phyloP scores from a whole-genome alignment of 2,113 vertebrate genomes.

The Anguilla rostrata region DNA sequence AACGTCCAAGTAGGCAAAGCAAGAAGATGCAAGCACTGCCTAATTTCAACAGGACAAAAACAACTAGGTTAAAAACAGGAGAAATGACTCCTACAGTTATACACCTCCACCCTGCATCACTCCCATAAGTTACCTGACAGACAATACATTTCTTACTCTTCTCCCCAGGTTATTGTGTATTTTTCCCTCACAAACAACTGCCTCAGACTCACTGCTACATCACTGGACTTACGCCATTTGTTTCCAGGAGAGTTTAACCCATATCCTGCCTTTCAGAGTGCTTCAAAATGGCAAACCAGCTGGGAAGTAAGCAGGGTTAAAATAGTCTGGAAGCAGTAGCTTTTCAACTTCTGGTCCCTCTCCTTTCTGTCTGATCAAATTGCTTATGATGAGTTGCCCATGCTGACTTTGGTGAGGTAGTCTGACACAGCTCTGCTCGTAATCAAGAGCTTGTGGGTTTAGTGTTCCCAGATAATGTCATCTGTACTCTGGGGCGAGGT shows the following conservation, averaged over 20 bases:
- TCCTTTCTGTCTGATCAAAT: neutral
- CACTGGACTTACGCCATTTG: neutral
- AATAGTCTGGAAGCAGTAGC: neutral
- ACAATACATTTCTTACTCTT: neutral
- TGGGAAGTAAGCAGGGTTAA: neutral
- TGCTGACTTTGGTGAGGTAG: neutral
- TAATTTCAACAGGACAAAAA: neutral
- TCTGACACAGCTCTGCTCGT: neutral
- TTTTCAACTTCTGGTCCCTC: neutral
- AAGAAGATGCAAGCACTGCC: neutral
- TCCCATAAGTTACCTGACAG: neutral
- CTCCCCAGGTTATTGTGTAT: neutral
- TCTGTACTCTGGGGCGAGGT: neutral
- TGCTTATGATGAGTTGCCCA: neutral
- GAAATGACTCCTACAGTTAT: neutral
- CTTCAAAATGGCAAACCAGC: neutral
- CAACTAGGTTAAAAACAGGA: neutral
- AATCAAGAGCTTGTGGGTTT: neutral
- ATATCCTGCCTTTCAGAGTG: neutral
- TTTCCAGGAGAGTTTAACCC: neutral
- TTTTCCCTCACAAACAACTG: neutral
- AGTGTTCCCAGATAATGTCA: neutral
- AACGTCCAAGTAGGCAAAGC: constrained; percentile 26
- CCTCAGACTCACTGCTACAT: neutral
- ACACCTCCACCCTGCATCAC: neutral